These are phyloP conservation scores for Poecilobothrus nobilitatus DNA, from an alignment of 2,888 invertebrate species.

Conservation along the genomic window DNA sequence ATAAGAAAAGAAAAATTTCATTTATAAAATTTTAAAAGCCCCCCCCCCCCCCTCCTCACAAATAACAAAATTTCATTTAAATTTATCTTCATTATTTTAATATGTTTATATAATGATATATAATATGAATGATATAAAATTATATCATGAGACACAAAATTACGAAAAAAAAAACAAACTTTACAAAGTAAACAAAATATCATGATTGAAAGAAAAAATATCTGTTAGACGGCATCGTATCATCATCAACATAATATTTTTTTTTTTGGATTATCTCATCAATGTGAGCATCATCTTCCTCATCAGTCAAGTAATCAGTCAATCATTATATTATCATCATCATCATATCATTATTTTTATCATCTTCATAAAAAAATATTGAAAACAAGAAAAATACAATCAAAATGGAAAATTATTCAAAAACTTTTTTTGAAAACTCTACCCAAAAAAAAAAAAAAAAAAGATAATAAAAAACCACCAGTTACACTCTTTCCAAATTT, in stretches of 20 bases:
- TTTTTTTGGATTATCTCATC: background rate
- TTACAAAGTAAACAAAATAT: background rate
- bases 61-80: no score
- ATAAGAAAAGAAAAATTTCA: background rate
- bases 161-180: background rate
- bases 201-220: constrained; percentile 2
- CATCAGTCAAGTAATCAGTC: background rate
- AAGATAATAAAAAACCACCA: no score
- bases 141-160: background rate
- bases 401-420: no score
- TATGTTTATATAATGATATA: background rate
- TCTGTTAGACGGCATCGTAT: background rate
- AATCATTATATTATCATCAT: no score
- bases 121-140: background rate
- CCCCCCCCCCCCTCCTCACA: background rate
- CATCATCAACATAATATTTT: background rate
- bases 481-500: no score
- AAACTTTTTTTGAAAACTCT: no score
- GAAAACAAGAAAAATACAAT: no score
- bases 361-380: no score
- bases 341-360: no score
- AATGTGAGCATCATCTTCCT: no score
- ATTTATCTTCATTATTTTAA: background rate
- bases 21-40: background rate
- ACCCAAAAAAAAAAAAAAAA: no score